These are phyloP conservation scores for Agelas oroides DNA, from an alignment of 37 sponge, comb jelly and placozoan species.

Conservation along the genomic window DNA sequence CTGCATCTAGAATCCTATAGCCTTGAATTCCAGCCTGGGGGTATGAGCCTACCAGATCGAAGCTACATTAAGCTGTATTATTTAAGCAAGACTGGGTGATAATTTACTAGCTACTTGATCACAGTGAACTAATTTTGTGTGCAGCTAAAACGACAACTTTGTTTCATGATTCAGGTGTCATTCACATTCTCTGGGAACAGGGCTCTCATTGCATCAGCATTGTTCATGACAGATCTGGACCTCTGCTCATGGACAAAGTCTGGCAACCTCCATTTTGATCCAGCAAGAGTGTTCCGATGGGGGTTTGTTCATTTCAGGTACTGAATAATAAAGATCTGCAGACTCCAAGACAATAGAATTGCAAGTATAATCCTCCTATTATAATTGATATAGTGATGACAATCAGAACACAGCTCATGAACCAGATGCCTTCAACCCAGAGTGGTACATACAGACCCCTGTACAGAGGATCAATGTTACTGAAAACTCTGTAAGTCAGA, in stretches of 20 bases:
- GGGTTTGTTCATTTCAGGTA: slow-evolving; percentile 29
- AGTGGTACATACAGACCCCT: slow-evolving; percentile 33
- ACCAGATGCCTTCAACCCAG: not conserved
- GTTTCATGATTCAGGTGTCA: slow-evolving; percentile 54
- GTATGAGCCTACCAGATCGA: too few relatives aligned
- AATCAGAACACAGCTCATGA: slow-evolving; percentile 33
- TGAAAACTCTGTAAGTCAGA: too few relatives aligned
- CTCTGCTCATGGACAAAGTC: slow-evolving; percentile 37
- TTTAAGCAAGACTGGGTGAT: too few relatives aligned
- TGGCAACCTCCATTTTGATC: slow-evolving; percentile 17
- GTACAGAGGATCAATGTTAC: not conserved
- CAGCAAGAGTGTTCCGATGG: slow-evolving; percentile 27
- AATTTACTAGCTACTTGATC: too few relatives aligned
- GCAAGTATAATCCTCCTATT: too few relatives aligned
- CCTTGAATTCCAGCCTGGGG: too few relatives aligned
- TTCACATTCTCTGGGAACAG: slow-evolving; percentile 17
- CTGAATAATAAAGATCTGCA: too few relatives aligned
- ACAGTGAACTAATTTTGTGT: too few relatives aligned
- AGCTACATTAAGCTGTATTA: too few relatives aligned
- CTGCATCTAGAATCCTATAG: too few relatives aligned
- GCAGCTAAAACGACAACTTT: too few relatives aligned
- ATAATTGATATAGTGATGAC: not conserved
- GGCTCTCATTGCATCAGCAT: slow-evolving; percentile 45
- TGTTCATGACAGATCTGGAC: slow-evolving; percentile 25
- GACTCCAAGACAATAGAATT: too few relatives aligned